Conservation (phyloP, 2,113 vertebrate species). For the Lipophrys pholis region DNA sequence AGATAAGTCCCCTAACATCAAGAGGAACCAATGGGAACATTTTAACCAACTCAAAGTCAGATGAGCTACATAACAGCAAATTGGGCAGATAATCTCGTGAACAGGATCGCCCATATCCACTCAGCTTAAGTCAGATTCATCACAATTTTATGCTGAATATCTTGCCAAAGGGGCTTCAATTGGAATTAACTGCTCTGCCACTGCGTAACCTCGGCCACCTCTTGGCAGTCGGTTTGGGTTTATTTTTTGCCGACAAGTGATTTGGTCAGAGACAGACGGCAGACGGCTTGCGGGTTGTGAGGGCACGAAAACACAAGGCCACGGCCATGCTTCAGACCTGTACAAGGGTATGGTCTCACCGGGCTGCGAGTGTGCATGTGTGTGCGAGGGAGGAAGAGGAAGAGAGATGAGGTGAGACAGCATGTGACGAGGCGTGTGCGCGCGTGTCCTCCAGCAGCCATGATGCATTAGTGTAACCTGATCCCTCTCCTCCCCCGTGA, state of each 20-base stretch:
- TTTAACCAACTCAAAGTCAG: too few relatives aligned
- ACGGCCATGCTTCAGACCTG: constrained; percentile 39
- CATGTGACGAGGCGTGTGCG: constrained; percentile 59
- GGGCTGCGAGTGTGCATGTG: constrained; percentile 12
- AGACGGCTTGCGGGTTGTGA: constrained; percentile 48
- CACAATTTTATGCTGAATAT: neutral
- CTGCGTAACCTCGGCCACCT: constrained; percentile 25
- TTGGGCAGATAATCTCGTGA: too few relatives aligned
- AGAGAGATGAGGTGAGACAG: constrained; percentile 58
- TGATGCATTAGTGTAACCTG: constrained; percentile 78
- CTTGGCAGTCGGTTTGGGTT: constrained; percentile 14
- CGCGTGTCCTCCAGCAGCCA: constrained; percentile 74
- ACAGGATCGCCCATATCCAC: too few relatives aligned
- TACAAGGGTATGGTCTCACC: constrained; percentile 53
- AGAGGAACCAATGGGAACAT: too few relatives aligned
- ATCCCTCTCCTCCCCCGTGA: constrained; percentile 69
- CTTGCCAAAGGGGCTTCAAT: neutral
- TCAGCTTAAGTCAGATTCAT: neutral
- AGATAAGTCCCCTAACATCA: too few relatives aligned
- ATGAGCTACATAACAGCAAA: too few relatives aligned
- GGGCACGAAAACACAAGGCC: constrained; percentile 50
- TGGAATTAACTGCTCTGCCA: constrained; percentile 19
- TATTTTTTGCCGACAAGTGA: constrained; percentile 56
- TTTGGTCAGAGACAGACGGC: constrained; percentile 46
- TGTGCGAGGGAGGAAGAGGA: constrained; percentile 11